A percentile compares a stretch with the other conserved stretches of the same genome.
phyloP scores from a whole-genome alignment of 2,888 invertebrate genomes.

The Archaeoteleia sp. region DNA sequence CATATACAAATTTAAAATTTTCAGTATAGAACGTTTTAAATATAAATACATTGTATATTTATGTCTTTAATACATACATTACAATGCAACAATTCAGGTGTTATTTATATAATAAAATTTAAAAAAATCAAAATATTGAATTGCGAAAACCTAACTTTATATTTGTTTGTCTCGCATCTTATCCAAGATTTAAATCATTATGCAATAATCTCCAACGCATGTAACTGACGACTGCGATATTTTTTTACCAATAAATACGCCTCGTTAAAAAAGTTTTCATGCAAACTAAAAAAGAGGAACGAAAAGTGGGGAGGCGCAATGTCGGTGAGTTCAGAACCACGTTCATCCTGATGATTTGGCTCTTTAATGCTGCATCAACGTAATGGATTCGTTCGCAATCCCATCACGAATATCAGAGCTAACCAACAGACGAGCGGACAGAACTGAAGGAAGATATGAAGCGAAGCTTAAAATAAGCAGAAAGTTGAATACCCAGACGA shows the following conservation, averaged over 20 bases:
- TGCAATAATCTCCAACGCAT: background rate
- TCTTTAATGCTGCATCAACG: slow-evolving; percentile 70
- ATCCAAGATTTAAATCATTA: background rate
- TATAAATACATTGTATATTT: too few species aligned
- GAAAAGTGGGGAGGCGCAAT: slow-evolving; percentile 46
- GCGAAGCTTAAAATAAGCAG: slow-evolving; percentile 69
- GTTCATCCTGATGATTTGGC: slow-evolving; percentile 66
- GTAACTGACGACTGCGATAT: slow-evolving; percentile 15
- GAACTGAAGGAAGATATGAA: slow-evolving; percentile 56
- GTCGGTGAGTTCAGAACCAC: slow-evolving; percentile 54
- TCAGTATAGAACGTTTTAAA: too few species aligned
- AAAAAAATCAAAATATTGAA: too few species aligned
- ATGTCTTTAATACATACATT: too few species aligned
- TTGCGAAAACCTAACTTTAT: too few species aligned
- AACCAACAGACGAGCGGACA: slow-evolving; percentile 52
- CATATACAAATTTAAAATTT: too few species aligned
- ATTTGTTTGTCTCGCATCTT: too few species aligned
- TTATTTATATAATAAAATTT: too few species aligned
- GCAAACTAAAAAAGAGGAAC: slow-evolving; percentile 36
- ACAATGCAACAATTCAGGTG: too few species aligned
- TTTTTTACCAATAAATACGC: slow-evolving; percentile 35
- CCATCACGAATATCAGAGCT: slow-evolving; percentile 68
- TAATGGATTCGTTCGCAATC: slow-evolving; percentile 71
- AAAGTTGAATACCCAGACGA: slow-evolving; percentile 70
- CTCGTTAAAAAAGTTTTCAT: slow-evolving; percentile 46